A percentile compares a stretch with the other conserved stretches of the same genome.
phyloP scores from a whole-genome alignment of 2,888 invertebrate species.

The Lepas anatifera region DNA sequence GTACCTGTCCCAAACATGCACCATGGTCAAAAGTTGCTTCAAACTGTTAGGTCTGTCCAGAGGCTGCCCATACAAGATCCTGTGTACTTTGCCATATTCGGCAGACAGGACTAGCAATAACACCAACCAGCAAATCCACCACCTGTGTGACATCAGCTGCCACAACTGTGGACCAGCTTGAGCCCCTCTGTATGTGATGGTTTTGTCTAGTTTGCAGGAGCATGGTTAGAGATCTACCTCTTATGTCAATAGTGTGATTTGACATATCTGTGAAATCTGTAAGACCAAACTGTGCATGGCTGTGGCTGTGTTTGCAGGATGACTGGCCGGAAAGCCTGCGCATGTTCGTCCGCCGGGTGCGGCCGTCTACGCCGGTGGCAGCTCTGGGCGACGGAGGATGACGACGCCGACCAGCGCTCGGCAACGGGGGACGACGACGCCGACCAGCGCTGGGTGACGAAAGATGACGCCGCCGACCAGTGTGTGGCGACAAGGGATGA shows the following conservation, averaged over 20 bases:
- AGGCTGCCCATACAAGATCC: no score
- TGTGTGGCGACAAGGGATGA: neutral
- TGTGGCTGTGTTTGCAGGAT: neutral
- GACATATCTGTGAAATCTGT: neutral
- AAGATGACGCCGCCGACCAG: neutral
- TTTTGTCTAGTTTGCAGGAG: neutral
- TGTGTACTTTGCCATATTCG: no score
- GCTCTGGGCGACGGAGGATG: no score
- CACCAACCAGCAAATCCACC: neutral
- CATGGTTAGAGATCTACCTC: neutral
- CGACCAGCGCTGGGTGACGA: no score
- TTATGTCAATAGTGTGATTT: neutral
- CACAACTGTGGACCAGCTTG: neutral
- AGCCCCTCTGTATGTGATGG: neutral
- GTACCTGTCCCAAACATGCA: no score
- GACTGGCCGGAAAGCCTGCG: neutral
- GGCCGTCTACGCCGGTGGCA: neutral
- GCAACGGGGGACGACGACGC: no score
- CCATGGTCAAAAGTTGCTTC: no score
- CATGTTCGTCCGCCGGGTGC: neutral
- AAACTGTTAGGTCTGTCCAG: no score
- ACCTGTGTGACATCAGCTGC: no score
- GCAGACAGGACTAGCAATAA: no score
- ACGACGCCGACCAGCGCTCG: no score
- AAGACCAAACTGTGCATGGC: no score